These are phyloP conservation scores for Epinephelus awoara DNA, from an alignment of 2,797 vertebrate species.

Conservation along the genomic window DNA sequence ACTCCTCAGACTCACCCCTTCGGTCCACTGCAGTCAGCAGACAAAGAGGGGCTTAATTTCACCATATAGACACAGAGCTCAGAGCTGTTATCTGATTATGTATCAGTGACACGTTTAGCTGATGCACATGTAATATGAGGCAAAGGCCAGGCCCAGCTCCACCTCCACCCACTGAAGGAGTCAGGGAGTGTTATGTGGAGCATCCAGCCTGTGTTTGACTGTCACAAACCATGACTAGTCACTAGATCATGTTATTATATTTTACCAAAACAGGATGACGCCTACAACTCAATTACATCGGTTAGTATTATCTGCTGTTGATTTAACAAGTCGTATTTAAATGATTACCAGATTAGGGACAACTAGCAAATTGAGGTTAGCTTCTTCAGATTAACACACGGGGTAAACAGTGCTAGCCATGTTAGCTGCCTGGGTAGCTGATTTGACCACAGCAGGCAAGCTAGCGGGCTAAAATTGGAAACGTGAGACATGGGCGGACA, in stretches of 20 bases:
- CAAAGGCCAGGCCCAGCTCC: conserved; percentile 19
- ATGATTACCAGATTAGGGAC: not conserved
- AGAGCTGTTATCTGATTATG: not conserved
- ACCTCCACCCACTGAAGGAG: conserved; percentile 9
- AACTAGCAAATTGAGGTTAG: conserved; percentile 10
- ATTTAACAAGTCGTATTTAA: not conserved
- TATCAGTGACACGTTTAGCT: conserved; percentile 25
- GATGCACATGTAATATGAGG: conserved; percentile 27
- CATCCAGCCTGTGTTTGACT: conserved; percentile 4
- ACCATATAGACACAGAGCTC: not conserved
- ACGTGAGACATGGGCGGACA: not conserved
- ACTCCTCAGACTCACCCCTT: conserved; percentile 95
- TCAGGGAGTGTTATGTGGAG: conserved; percentile 3
- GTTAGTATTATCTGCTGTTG: too few species aligned
- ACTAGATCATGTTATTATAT: not conserved
- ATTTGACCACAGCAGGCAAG: not conserved
- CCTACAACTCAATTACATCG: not conserved
- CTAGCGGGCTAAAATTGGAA: not conserved
- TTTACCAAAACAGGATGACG: not conserved
- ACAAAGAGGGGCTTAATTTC: conserved; percentile 9
- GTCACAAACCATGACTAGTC: not conserved
- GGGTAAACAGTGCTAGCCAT: conserved; percentile 28
- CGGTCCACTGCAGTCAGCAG: conserved; percentile 90
- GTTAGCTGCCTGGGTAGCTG: conserved; percentile 41
- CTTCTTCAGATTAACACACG: not conserved